Evolutionary conservation across 2,888 invertebrate genomes (phyloP).

Genomic region (Willowsia nigromaculata): DNA sequence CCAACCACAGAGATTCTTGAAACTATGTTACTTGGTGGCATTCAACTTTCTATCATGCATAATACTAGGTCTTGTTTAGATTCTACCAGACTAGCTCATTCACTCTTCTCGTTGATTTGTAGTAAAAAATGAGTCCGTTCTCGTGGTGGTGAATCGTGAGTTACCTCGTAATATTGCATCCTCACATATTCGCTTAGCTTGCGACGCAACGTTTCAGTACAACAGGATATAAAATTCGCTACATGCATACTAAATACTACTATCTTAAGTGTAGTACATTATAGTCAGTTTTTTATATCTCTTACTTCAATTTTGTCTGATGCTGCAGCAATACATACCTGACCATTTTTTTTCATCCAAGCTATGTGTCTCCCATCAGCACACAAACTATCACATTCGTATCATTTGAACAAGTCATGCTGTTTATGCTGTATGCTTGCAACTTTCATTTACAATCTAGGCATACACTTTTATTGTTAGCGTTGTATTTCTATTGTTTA

Average conservation of each 20-base stretch:
- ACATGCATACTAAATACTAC: neutral
- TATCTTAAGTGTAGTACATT: slow-evolving; percentile 6
- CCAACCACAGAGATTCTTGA: slow-evolving; percentile 63
- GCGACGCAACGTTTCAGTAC: neutral
- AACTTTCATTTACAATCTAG: slow-evolving; percentile 15
- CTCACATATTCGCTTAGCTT: neutral
- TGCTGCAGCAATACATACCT: slow-evolving; percentile 40
- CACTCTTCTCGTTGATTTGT: slow-evolving; percentile 5
- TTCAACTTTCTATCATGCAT: slow-evolving; percentile 75
- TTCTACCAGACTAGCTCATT: slow-evolving; percentile 53
- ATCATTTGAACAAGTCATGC: neutral
- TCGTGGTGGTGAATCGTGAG: neutral
- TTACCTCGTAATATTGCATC: neutral
- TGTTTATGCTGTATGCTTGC: neutral
- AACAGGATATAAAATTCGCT: slow-evolving; percentile 60
- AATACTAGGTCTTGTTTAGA: slow-evolving; percentile 68
- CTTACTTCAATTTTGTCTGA: slow-evolving; percentile 39
- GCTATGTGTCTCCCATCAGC: too few species aligned
- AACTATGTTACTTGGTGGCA: slow-evolving; percentile 78
- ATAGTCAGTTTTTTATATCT: slow-evolving; percentile 50
- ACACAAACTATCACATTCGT: neutral
- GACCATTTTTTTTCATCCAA: neutral
- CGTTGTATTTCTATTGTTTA: slow-evolving; percentile 24
- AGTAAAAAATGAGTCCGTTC: neutral
- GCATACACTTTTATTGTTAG: slow-evolving; percentile 20